These are phyloP conservation scores for Meles meles DNA, from an alignment of 2,113 vertebrate genomes.

Conservation along the genomic window DNA sequence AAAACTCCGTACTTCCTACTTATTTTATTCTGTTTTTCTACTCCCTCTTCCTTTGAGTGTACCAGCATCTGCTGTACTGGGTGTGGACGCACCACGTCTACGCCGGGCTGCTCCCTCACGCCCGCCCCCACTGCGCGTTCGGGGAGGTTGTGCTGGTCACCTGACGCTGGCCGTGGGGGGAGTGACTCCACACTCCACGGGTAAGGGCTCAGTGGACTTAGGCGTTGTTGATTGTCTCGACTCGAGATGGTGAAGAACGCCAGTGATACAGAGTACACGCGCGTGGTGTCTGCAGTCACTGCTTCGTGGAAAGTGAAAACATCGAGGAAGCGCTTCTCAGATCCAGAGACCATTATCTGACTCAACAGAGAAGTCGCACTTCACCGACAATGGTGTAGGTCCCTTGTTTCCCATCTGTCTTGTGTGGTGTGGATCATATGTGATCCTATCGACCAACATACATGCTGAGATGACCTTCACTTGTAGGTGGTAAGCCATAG, in stretches of 20 bases:
- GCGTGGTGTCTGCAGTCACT: accelerated
- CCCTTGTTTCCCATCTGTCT: accelerated
- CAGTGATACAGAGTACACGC: neutral
- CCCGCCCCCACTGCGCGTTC: accelerated
- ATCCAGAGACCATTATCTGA: too few relatives aligned
- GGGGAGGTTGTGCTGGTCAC: accelerated
- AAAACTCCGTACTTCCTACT: neutral
- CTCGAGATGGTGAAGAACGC: accelerated
- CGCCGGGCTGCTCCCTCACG: accelerated
- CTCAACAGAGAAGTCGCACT: neutral
- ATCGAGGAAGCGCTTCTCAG: accelerated
- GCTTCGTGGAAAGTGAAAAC: too few relatives aligned
- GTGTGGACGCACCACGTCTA: accelerated
- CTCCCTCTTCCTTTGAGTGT: accelerated
- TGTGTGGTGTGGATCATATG: accelerated
- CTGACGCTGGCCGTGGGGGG: accelerated
- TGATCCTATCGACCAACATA: accelerated
- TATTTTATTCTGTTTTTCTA: accelerated
- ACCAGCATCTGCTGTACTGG: accelerated
- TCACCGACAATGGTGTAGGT: accelerated
- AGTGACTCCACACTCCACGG: accelerated
- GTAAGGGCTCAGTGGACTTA: accelerated
- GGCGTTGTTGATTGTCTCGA: accelerated
- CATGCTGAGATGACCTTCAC: accelerated
- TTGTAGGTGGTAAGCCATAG: accelerated